Evolutionary conservation across 2,888 invertebrate species (phyloP).

Genomic region (Drosophila quasianomalipes): DNA sequence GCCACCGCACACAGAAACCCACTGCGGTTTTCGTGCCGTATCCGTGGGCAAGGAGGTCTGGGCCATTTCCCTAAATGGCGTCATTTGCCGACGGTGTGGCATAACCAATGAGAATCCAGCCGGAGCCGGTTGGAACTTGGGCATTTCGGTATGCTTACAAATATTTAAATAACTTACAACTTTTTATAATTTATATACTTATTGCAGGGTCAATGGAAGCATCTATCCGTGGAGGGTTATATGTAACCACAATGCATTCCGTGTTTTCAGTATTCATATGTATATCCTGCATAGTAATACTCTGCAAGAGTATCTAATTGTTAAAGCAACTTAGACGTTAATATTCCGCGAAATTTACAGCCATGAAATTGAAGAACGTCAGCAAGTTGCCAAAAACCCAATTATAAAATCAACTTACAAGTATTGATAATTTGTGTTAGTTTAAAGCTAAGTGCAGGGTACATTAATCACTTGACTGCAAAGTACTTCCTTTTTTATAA

Average conservation of each 20-base stretch:
- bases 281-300: slow-evolving; percentile 21
- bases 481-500: slow-evolving; percentile 16
- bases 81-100: slow-evolving; percentile 90
- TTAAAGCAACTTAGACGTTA: not conserved
- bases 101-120: slow-evolving; percentile 90
- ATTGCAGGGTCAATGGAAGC: slow-evolving; percentile 87
- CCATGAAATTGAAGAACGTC: not conserved
- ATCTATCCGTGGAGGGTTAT: slow-evolving; percentile 84
- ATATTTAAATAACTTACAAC: not conserved
- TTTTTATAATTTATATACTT: slow-evolving; percentile 13
- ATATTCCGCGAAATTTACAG: not conserved
- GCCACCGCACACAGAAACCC: slow-evolving; percentile 87
- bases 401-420: not conserved
- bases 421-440: not conserved
- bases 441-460: slow-evolving; percentile 2
- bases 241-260: slow-evolving; percentile 56
- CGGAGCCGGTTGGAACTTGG: slow-evolving; percentile 92
- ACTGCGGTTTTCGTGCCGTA: slow-evolving; percentile 89
- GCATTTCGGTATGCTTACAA: slow-evolving; percentile 86
- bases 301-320: slow-evolving; percentile 8
- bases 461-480: slow-evolving; percentile 20
- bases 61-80: slow-evolving; percentile 91
- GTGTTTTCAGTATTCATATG: slow-evolving; percentile 47
- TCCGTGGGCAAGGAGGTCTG: slow-evolving; percentile 91
- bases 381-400: not conserved